Evolutionary conservation across 2,113 vertebrate species (phyloP), one percentile per base, ranked within the genome.

Genomic region (Coptodon rendalli): DNA sequence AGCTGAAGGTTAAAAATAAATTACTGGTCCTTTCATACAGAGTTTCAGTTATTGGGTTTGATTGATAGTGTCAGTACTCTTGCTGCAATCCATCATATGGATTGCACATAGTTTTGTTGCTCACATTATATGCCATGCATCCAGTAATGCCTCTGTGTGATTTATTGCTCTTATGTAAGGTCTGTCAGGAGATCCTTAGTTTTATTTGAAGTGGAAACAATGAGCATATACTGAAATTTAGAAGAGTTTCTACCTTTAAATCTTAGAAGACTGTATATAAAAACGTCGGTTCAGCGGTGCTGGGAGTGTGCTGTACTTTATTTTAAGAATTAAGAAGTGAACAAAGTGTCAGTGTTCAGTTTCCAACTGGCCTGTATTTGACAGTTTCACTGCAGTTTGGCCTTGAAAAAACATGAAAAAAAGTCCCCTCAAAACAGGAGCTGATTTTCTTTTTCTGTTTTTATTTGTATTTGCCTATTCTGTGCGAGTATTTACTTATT

Each of bases 301-400:
- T 34, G 11, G 11, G 9, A 89, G 76, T 34, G 73, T 27, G 45
- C 16, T 81, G 79, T 59, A 14, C 19, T 76, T 83, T 61, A 82
- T 85, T 76, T 90, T 86, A 38, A 36, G 71, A 89, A 73, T 9
- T 48, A 80, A 63, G 71, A 82, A 71, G 79, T 83, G 66, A 89
- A 85, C 61, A 83, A 52, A 78, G 78, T 45, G 9, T 82, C 50
- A 54, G 9, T 52, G 54, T 80, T 85, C 86, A 83, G 31, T 90
- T 91, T 89, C 24, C n/a, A 76, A 61, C 52, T n/a, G 52, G 86
- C 80, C 76, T 80, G 12, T 54, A 53, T 85, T 56, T 52, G 12
- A 34, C 85, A 80, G 36, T 66, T 54, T 87, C n/a, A 76, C 80
- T 80, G 83, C 6, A 9, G 53, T 66, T 48, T 80, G 56, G 80